A percentile compares a stretch with the other conserved stretches of the same genome.
phyloP scores from a whole-genome alignment of 2,113 vertebrate species.

The Heterotis niloticus region DNA sequence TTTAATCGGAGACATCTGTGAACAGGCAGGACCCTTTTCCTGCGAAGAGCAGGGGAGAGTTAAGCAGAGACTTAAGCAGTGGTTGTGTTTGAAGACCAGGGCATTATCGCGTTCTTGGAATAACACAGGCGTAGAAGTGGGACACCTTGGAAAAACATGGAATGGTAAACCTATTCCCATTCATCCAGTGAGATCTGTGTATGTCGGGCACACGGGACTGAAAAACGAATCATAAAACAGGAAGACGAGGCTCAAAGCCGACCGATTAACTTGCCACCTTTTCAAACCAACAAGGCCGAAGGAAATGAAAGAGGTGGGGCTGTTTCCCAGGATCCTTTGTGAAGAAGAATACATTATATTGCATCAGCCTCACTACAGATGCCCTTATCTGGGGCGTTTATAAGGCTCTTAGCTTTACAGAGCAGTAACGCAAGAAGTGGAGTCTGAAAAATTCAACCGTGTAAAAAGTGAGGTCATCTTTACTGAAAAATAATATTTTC shows the following conservation, averaged over 20 bases:
- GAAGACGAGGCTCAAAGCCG: constrained; percentile 54
- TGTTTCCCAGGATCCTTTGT: not conserved
- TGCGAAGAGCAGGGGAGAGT: constrained; percentile 68
- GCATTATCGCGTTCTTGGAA: constrained; percentile 85
- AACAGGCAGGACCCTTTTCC: constrained; percentile 78
- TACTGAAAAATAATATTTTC: no score
- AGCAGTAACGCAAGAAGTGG: no score
- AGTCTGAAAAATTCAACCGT: no score
- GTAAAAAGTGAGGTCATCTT: no score
- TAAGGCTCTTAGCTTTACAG: not conserved
- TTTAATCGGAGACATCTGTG: constrained; percentile 99
- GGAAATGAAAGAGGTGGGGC: constrained; percentile 54
- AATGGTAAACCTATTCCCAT: constrained; percentile 62
- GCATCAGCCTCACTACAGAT: not conserved
- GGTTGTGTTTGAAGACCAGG: constrained; percentile 80
- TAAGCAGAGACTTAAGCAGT: constrained; percentile 75
- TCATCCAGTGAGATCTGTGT: constrained; percentile 53
- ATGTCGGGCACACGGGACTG: constrained; percentile 55
- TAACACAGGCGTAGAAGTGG: constrained; percentile 65
- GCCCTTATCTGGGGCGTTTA: not conserved
- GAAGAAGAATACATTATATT: not conserved
- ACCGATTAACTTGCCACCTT: constrained; percentile 58
- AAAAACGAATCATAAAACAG: constrained; percentile 62
- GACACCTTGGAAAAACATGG: constrained; percentile 55
- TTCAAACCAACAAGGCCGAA: constrained; percentile 52